A percentile compares a stretch with the other conserved stretches of the same genome.
Conservation (phyloP, 2,888 invertebrate species). For the Lampropteryx suffumata region DNA sequence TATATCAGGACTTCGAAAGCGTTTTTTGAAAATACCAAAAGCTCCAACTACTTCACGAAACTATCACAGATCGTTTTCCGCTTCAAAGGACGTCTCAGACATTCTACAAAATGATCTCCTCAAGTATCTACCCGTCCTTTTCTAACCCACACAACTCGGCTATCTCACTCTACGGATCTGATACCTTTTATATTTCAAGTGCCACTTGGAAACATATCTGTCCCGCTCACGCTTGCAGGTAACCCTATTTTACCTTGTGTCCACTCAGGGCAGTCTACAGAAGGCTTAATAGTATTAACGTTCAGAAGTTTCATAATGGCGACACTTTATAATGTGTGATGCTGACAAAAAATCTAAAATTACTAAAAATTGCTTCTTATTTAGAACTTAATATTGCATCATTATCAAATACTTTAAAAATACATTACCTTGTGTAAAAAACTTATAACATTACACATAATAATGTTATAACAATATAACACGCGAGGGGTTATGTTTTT, state of each 20-base stretch:
- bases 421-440: too few relatives aligned
- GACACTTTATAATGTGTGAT: background rate
- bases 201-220: slow-evolving; percentile 53
- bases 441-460: too few relatives aligned
- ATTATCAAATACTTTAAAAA: too few relatives aligned
- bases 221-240: slow-evolving; percentile 47
- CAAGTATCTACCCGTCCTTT: slow-evolving; percentile 31
- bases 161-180: slow-evolving; percentile 51
- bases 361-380: too few relatives aligned
- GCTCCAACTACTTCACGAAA: background rate
- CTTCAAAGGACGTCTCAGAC: slow-evolving; percentile 18
- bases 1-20: too few relatives aligned
- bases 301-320: slow-evolving; percentile 1
- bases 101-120: slow-evolving; percentile 26
- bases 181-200: slow-evolving; percentile 79
- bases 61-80: slow-evolving; percentile 5
- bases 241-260: slow-evolving; percentile 47
- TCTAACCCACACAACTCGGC: slow-evolving; percentile 25
- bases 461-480: too few relatives aligned
- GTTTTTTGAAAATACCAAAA: too few relatives aligned
- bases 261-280: slow-evolving; percentile 55
- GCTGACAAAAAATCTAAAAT: too few relatives aligned
- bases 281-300: background rate
- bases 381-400: too few relatives aligned
- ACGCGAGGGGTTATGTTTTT: too few relatives aligned